Conservation (phyloP, 23 tunicate genomes). For the Oikopleura dioica region DNA sequence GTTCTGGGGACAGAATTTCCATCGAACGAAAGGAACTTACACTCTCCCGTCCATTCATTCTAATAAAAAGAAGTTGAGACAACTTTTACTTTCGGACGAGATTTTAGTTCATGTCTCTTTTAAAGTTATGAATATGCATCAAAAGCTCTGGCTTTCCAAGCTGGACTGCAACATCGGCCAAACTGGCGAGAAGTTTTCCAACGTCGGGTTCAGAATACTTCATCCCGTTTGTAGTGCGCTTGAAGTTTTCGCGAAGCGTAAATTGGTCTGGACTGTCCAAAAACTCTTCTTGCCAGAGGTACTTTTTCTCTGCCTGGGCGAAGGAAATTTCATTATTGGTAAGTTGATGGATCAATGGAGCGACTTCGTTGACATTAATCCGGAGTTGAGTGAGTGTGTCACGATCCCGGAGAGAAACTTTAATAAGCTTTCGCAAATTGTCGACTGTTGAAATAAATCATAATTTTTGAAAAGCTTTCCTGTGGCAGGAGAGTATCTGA, state of each 20-base stretch:
- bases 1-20: constrained; percentile 10
- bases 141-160: neutral
- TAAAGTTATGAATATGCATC: neutral
- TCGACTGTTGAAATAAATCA: too few species aligned
- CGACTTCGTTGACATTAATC: neutral
- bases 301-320: neutral
- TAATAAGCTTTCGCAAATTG: too few species aligned
- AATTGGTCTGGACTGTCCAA: neutral
- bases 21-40: constrained; percentile 10
- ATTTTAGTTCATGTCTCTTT: neutral
- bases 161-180: neutral
- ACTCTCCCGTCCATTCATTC: too few species aligned
- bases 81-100: too few species aligned
- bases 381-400: neutral
- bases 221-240: neutral
- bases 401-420: neutral
- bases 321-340: neutral
- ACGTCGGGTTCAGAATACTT: neutral
- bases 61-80: too few species aligned
- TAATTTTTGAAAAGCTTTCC: too few species aligned
- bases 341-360: neutral
- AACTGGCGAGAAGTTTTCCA: neutral
- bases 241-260: neutral
- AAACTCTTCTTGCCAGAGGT: neutral
- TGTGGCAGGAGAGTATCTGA: neutral